phyloP scores from a whole-genome alignment of 2,797 vertebrate species.

The Agapornis canus region DNA sequence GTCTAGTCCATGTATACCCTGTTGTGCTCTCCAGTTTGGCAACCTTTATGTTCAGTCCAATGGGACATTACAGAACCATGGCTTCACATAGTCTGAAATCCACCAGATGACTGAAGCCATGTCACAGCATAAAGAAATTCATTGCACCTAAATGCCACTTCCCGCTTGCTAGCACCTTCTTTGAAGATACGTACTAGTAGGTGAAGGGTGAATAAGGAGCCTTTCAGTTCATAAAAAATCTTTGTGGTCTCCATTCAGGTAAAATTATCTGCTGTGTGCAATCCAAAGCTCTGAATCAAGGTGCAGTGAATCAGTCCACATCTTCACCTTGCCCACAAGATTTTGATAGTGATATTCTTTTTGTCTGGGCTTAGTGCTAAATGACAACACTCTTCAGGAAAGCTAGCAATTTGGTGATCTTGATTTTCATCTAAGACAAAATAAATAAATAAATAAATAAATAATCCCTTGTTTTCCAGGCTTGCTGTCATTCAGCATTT shows the following conservation, averaged over 20 bases:
- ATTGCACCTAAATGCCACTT: not conserved
- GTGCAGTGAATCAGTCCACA: not conserved
- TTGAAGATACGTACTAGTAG: not conserved
- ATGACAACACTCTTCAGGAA: not conserved
- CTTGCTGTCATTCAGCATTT: not conserved
- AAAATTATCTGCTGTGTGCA: not conserved
- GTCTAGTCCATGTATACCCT: not conserved
- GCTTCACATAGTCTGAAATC: not conserved
- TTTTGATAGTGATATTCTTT: not conserved
- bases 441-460: not conserved
- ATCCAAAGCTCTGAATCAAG: not conserved
- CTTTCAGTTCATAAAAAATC: not conserved
- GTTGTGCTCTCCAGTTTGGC: not conserved
- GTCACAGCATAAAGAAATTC: not conserved
- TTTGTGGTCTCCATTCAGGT: not conserved
- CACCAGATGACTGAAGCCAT: not conserved
- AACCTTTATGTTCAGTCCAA: not conserved
- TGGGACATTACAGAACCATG: not conserved
- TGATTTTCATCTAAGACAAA: not conserved
- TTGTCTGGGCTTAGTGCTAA: not conserved
- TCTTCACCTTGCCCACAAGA: not conserved
- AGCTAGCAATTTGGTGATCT: not conserved
- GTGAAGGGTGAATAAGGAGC: not conserved
- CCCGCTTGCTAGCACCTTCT: not conserved
- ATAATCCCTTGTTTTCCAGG: not conserved